Conservation (phyloP, 1,140 invertebrate species). For the Nixonia krombeini region DNA sequence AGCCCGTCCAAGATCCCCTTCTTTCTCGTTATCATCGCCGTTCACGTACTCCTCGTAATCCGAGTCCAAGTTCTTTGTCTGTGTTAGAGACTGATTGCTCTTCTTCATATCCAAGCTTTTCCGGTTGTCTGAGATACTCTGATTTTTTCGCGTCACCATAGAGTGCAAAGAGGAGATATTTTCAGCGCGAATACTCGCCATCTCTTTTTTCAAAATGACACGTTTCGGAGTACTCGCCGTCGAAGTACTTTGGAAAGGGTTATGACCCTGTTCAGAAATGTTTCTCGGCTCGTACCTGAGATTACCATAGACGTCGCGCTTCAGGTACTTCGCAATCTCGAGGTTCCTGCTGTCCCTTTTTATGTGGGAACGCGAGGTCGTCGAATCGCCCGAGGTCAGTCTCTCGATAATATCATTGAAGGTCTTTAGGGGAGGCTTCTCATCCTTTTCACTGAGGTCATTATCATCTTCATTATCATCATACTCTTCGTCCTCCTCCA, state of each 20-base stretch:
- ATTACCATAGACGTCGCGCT: slow-evolving; percentile 53
- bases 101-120: slow-evolving; percentile 17
- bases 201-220: neutral
- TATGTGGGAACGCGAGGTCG: slow-evolving; percentile 35
- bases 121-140: slow-evolving; percentile 16
- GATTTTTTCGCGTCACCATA: neutral
- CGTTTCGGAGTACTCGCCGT: neutral
- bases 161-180: slow-evolving; percentile 12
- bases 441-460: slow-evolving; percentile 37
- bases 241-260: slow-evolving; percentile 21
- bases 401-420: slow-evolving; percentile 67
- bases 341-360: slow-evolving; percentile 57
- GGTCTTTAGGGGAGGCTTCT: slow-evolving; percentile 48
- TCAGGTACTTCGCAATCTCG: slow-evolving; percentile 51
- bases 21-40: slow-evolving; percentile 51
- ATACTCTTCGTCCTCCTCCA: slow-evolving; percentile 39
- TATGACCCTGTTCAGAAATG: slow-evolving; percentile 7
- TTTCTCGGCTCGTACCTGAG: slow-evolving; percentile 45
- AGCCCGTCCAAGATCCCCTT: slow-evolving; percentile 44
- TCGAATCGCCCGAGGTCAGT: slow-evolving; percentile 57
- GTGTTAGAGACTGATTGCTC: slow-evolving; percentile 15
- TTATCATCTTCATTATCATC: slow-evolving; percentile 51
- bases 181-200: neutral
- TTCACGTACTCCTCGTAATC: slow-evolving; percentile 61
- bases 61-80: slow-evolving; percentile 56